Evolutionary conservation across 2,113 vertebrate genomes (phyloP), one percentile per base, ranked within the genome.

Genomic region (Osmerus eperlanus): DNA sequence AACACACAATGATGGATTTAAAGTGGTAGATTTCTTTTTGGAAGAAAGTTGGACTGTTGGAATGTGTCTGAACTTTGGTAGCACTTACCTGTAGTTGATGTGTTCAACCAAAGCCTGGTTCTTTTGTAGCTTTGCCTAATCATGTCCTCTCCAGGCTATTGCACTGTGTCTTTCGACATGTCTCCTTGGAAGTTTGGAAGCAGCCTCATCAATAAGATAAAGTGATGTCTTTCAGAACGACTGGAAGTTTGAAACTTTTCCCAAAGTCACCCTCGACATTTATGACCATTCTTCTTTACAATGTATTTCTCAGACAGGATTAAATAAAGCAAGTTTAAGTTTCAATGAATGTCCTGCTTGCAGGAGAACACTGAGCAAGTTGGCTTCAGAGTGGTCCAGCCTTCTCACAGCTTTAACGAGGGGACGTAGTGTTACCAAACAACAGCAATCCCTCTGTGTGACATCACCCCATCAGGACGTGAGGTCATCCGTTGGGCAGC

Each of bases 81-180:
- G 66, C 70, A 61, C 56, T 67, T 59, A 65, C 19, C 25, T 62
- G 41, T 71, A 75, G 87, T 81, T 83, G 68, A 83, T 80, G 68
- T 78, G 73, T 67, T 83, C 52, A 67, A 70, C 68, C 18, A 8
- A 83, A 82, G 72, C 41, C 64, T 21, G 58, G 18, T 58, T 78
- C 72, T 51, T 54, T 21, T 67, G 75, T 68, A 80, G 85, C 75
- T 79, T 88, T 86, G 87, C 85, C 75, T 72, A 84, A 83, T 84
- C 65, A 77, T 71, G 72, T 65, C 82, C 74, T 67, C 65, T 64
- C 76, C 28, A 61, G 76, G 76, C 54, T 71, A 18, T 65, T 65
- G 65, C 62, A 70, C 58, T 23, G 58, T 12, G 9, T 60, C 58
- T 19, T 7, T 21, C 8, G 19, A 12, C 9, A 60, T 23, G 9